These are phyloP conservation scores for Rana temporaria DNA, from an alignment of 2,113 vertebrate species.

Conservation along the genomic window DNA sequence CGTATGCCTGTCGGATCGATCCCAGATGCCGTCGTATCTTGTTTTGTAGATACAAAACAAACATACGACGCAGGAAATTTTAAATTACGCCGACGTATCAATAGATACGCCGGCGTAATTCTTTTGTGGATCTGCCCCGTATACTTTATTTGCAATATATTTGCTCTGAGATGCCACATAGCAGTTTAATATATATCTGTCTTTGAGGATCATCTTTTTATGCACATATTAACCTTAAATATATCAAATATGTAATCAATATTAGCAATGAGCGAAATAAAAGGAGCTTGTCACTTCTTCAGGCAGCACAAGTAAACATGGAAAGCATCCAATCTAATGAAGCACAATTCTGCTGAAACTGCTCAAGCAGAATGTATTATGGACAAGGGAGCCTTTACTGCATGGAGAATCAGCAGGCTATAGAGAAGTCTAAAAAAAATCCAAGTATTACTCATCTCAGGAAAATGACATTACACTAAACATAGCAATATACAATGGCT, in stretches of 20 bases:
- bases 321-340: slow-evolving; percentile 59
- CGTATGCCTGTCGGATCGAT: too few relatives aligned
- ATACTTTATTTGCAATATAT: background rate
- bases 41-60: too few relatives aligned
- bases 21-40: too few relatives aligned
- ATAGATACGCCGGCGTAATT: too few relatives aligned
- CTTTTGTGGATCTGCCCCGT: too few relatives aligned
- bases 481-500: slow-evolving; percentile 1
- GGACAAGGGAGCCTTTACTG: slow-evolving; percentile 48
- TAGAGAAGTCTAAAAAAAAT: slow-evolving; percentile 60
- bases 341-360: slow-evolving; percentile 59
- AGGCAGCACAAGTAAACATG: slow-evolving; percentile 57
- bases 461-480: slow-evolving; percentile 4
- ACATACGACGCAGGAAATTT: too few relatives aligned
- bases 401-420: slow-evolving; percentile 59
- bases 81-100: too few relatives aligned
- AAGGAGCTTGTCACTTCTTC: slow-evolving; percentile 44
- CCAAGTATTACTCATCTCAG: background rate
- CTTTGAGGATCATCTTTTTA: slow-evolving; percentile 1
- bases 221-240: slow-evolving; percentile 21
- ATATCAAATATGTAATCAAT: slow-evolving; percentile 49
- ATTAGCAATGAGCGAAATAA: slow-evolving; percentile 58
- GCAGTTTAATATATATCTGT: slow-evolving; percentile 3
- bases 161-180: background rate
- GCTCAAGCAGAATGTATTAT: slow-evolving; percentile 58